Conservation (phyloP, 2,888 invertebrate genomes). For the Sinopyrophorus schimmeli region DNA sequence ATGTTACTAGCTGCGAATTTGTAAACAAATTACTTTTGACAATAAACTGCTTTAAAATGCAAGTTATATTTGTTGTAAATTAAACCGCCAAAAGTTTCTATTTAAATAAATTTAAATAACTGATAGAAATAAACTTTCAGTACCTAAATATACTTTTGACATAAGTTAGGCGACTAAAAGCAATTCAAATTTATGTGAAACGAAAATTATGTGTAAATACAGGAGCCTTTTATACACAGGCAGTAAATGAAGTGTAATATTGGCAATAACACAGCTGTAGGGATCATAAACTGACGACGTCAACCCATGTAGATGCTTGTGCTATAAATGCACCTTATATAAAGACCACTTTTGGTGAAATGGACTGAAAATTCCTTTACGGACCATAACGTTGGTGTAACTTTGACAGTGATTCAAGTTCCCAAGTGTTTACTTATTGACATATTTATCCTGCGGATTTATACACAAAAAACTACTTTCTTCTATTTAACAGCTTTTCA, state of each 20-base stretch:
- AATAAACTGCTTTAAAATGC: too few species aligned
- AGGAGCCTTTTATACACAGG: constrained; percentile 20
- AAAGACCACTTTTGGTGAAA: constrained; percentile 35
- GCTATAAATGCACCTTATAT: constrained; percentile 33
- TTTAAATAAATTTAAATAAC: too few species aligned
- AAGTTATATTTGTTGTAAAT: too few species aligned
- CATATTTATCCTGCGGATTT: constrained; percentile 34
- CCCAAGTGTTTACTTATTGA: constrained; percentile 39
- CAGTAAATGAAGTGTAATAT: constrained; percentile 37
- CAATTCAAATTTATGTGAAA: constrained; percentile 5
- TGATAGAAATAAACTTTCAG: too few species aligned
- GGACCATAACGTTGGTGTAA: constrained; percentile 40
- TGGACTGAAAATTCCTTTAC: constrained; percentile 40
- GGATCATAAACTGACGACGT: constrained; percentile 32
- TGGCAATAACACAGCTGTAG: constrained; percentile 35
- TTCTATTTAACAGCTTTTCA: too few species aligned
- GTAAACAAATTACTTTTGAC: too few species aligned
- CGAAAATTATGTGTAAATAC: constrained; percentile 14
- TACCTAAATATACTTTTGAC: too few species aligned
- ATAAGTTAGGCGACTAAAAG: neutral
- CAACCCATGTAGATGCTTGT: constrained; percentile 23
- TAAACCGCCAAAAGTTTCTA: too few species aligned
- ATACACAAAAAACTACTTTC: constrained; percentile 1
- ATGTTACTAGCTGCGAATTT: too few species aligned
- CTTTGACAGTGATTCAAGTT: constrained; percentile 39